A percentile compares a stretch with the other conserved stretches of the same genome.
These are phyloP conservation scores for Hypanus sabinus DNA, from an alignment of 2,113 vertebrate species.

Conservation along the genomic window DNA sequence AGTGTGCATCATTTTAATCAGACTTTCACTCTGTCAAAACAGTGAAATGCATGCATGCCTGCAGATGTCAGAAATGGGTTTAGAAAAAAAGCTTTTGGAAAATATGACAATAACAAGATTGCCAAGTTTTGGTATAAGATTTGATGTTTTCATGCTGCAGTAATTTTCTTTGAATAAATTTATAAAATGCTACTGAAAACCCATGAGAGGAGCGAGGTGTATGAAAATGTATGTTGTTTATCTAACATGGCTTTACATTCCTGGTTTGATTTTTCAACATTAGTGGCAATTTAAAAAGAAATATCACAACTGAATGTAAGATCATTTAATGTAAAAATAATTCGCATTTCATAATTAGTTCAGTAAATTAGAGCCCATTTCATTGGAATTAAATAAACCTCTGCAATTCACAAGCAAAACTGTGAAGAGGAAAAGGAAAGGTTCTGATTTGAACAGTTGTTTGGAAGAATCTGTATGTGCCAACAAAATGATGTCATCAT, in stretches of 20 bases:
- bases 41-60: constrained; percentile 35
- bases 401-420: background rate
- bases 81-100: constrained; percentile 36
- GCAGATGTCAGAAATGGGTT: constrained; percentile 36
- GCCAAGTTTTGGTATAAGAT: constrained; percentile 36
- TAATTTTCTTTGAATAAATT: constrained; percentile 36
- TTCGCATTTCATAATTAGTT: constrained; percentile 7
- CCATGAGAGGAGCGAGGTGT: constrained; percentile 25
- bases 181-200: constrained; percentile 36
- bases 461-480: background rate
- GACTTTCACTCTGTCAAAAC: constrained; percentile 36
- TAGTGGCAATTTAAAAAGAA: background rate
- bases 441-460: constrained; percentile 11
- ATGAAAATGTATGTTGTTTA: constrained; percentile 31
- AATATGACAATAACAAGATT: constrained; percentile 38
- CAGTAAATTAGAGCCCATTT: background rate
- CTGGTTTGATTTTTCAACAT: constrained; percentile 8
- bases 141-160: constrained; percentile 38
- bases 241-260: constrained; percentile 14
- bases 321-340: constrained; percentile 22
- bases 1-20: constrained; percentile 38
- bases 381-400: constrained; percentile 18
- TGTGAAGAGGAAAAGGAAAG: background rate
- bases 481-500: constrained; percentile 21
- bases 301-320: background rate